Conservation (phyloP, 2,888 invertebrate genomes). For the Ptilodon capucinus region DNA sequence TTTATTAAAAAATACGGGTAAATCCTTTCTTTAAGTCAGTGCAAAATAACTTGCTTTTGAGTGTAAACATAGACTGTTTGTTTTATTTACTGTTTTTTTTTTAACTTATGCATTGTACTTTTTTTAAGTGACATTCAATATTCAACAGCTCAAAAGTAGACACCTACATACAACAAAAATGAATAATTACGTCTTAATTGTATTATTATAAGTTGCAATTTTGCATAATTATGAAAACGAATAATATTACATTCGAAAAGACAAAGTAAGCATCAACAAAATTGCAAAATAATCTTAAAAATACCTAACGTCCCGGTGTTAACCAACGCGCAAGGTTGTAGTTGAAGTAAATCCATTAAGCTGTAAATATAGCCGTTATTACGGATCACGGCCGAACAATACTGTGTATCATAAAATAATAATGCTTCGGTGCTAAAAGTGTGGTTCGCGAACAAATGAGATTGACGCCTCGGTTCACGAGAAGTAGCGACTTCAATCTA, state of each 20-base stretch:
- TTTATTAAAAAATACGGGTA: no score
- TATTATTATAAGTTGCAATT: no score
- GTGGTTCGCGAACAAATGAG: slow-evolving; percentile 24
- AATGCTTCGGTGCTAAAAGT: slow-evolving; percentile 28
- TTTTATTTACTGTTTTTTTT: no score
- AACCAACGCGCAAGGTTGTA: slow-evolving; percentile 33
- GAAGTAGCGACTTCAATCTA: slow-evolving; percentile 1
- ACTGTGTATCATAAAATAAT: slow-evolving; percentile 28
- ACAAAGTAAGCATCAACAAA: not conserved
- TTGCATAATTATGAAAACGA: not conserved
- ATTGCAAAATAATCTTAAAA: not conserved
- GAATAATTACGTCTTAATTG: no score
- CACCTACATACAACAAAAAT: no score
- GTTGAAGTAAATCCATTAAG: slow-evolving; percentile 25
- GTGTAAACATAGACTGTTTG: no score
- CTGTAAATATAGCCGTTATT: slow-evolving; percentile 12
- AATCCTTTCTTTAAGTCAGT: no score
- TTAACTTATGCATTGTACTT: no score
- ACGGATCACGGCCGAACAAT: slow-evolving; percentile 31
- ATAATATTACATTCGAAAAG: not conserved
- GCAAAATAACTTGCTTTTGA: no score
- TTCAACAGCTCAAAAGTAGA: no score
- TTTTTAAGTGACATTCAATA: no score
- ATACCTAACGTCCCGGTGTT: slow-evolving; percentile 5
- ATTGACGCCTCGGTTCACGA: slow-evolving; percentile 22